phyloP scores from a whole-genome alignment of 2,797 vertebrate genomes.

The Notolabrus celidotus region DNA sequence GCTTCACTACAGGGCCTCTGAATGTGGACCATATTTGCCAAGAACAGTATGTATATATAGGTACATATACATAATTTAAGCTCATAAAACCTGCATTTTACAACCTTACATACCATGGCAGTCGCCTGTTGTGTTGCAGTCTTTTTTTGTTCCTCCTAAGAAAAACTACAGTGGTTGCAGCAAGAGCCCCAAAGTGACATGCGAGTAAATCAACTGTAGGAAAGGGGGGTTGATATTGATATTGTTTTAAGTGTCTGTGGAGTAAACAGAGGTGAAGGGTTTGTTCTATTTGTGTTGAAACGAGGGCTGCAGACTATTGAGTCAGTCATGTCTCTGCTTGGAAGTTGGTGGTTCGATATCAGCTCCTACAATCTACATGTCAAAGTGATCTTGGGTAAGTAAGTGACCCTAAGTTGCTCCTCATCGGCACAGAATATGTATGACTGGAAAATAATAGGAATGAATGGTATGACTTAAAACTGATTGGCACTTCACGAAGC shows the following conservation, averaged over 20 bases:
- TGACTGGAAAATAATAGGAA: too few relatives aligned
- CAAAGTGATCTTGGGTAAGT: too few relatives aligned
- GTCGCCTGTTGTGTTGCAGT: background rate
- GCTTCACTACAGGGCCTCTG: background rate
- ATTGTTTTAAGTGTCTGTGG: background rate
- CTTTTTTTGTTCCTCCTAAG: background rate
- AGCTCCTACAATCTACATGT: too few relatives aligned
- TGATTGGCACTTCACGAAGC: too few relatives aligned
- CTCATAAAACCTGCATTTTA: conserved; percentile 10
- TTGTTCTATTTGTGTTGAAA: background rate
- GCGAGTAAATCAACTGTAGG: background rate
- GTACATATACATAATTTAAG: background rate
- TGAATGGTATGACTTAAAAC: too few relatives aligned
- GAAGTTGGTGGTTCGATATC: too few relatives aligned
- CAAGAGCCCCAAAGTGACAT: background rate
- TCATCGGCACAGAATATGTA: too few relatives aligned
- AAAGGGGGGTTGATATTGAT: background rate
- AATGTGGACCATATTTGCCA: background rate
- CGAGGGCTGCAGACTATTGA: background rate
- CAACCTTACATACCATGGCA: background rate
- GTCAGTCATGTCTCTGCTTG: too few relatives aligned
- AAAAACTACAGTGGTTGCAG: background rate
- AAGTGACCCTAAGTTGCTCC: too few relatives aligned
- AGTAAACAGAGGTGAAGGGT: background rate
- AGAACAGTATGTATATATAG: conserved; percentile 4